Evolutionary conservation across 2,113 vertebrate genomes (phyloP), one percentile per base, ranked within the genome.

Genomic region (Arizona elegans): DNA sequence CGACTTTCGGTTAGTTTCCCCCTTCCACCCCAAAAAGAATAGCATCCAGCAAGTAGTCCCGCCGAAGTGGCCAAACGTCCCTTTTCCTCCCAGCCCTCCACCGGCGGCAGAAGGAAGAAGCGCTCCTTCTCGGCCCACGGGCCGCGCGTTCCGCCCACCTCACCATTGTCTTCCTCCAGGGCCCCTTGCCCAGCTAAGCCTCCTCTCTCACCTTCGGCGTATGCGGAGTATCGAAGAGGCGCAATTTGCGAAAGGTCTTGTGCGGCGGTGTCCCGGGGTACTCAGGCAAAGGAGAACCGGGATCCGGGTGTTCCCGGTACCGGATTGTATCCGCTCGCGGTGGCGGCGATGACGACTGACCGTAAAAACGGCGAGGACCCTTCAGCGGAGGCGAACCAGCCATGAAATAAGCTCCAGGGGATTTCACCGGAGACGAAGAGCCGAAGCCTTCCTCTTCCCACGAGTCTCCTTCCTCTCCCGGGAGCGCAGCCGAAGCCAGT

Each of bases 181-280:
- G 70, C 17, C 75, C 33, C 75, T 81, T 8, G 29, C 10, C 10
- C 11, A 3, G 15, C 26, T 62, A 8, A 3, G 12, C 33, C 8
- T 7, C 43, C 3, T 33, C 52, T 88, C 98, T 93, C 93, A 99
- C 99, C 99, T 99, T 99, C 29, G 99, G 99, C 9, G 99, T 99
- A 97, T 99, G 99, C 12, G 99, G 99, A 0, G 99, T 99, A 96
- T 99, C 99, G 95, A 99, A 99, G 0, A 99, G 98, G 0, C 99
- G 97, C 59, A 99, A 98, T 89, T 99, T 99, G 91, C 99, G 98
- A 96, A 99, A 99, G 9, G 98, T 99, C 96, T 99, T 99, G 93
- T 99, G 99, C 1, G 99, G 99, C 54, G 99, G 99, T 0, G 99
- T 99, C 94, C 98, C 98, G 0, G 99, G 99, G 54, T 98, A 98